Base-by-base conservation (phyloP, 1,140 invertebrate species). In the Zaprionus inermis region DNA sequence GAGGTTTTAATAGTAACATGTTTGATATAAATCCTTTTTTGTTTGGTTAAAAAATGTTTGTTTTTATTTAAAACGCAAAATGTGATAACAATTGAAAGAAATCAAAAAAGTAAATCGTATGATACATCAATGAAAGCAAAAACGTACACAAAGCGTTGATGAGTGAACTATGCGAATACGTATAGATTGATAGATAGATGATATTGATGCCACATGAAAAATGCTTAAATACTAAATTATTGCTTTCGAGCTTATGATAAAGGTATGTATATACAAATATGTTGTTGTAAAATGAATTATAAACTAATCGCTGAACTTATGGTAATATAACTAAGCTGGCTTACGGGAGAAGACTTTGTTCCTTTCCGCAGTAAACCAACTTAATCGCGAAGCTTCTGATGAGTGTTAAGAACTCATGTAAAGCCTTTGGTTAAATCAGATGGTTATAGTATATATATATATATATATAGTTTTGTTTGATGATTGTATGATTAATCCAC, bases 61-160 rank as follows among this genome's bases (percentile, higher is more conserved):
- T 57, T 67, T 73, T 73, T 69, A 79, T 81, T 81, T 24, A 67
- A 80, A 66, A 66, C 51, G 63, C 68, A 68, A 73, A 78, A 59
- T 72, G 77, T 84, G 69, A 74, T 77, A 90, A 90, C 83, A 90
- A 84, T 79, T 71, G 55, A 74, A 71, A 73, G 57, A 75, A 64
- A 71, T 68, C 78, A 78, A 76, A 72, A 73, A 72, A 79, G 74
- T 79, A 89, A 84, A 75, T 84, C 46, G 55, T 79, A 86, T 90
- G 70, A 80, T 90, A 91, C 78, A 88, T 74, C 64, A 59, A 75
- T 90, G 79, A 89, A 88, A 78, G 89, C 88, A 88, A 91, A 91
- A 91, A 91, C 88, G 63, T 89, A 91, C 88, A 91, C 86, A 90
- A 90, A 90, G 88, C 83, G 88, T 83, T 80, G 80, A 90, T 90